These are phyloP conservation scores for Pluvianellus socialis DNA, from an alignment of 2,113 vertebrate species.

Conservation along the genomic window DNA sequence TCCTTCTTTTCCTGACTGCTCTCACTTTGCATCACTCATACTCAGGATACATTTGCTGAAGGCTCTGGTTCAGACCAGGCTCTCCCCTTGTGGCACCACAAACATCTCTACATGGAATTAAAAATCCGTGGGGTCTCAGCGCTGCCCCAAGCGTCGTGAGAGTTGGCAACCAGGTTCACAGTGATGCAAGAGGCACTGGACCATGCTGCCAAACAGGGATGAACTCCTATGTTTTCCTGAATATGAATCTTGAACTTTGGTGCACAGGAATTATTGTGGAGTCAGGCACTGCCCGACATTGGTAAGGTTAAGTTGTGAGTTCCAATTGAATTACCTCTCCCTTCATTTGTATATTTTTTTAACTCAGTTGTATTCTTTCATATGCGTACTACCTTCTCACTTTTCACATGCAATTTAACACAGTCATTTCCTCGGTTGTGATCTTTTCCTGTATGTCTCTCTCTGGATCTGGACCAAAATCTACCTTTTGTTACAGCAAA, in stretches of 20 bases:
- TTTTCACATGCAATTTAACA: background rate
- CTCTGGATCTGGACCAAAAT: background rate
- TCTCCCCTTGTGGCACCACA: background rate
- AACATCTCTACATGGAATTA: background rate
- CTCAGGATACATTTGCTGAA: background rate
- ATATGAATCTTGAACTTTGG: background rate
- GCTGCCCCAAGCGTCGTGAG: accelerated
- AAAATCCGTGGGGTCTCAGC: background rate
- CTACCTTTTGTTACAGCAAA: background rate
- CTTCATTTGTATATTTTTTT: background rate
- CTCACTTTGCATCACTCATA: background rate
- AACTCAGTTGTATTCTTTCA: background rate
- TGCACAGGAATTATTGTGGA: background rate
- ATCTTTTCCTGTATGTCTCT: background rate
- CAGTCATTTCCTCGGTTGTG: background rate
- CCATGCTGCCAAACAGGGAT: background rate
- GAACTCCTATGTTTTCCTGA: background rate
- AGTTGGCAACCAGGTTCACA: background rate
- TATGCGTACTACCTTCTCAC: background rate
- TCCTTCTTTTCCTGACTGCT: background rate
- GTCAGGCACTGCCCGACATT: background rate
- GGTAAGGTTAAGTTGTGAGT: background rate
- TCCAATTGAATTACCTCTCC: background rate
- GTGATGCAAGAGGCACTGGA: background rate
- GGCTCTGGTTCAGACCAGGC: background rate